Conservation (phyloP, 2,888 invertebrate species). For the Ectemnius continuus region DNA sequence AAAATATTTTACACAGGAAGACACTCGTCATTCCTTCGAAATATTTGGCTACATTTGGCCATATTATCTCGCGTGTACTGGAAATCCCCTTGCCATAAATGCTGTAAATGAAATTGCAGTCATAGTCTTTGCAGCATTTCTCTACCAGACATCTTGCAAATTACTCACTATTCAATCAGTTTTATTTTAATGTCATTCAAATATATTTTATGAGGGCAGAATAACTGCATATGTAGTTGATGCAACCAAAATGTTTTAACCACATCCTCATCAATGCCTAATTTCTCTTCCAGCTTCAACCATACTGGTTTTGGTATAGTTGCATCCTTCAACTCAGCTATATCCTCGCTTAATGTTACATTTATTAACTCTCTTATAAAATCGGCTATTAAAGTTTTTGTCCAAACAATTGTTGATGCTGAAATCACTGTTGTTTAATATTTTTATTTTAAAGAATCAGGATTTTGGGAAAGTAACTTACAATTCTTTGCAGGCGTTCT, state of each 20-base stretch:
- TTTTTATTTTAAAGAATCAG: background rate
- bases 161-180: conserved; percentile 71
- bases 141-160: conserved; percentile 1
- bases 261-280: conserved; percentile 50
- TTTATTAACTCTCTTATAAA: conserved; percentile 63
- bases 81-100: conserved; percentile 60
- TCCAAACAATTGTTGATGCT: conserved; percentile 56
- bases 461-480: background rate
- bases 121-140: background rate
- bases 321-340: conserved; percentile 67
- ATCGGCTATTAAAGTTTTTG: conserved; percentile 48
- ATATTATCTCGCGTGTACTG: conserved; percentile 59
- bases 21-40: conserved; percentile 67
- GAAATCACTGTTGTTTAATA: conserved; percentile 12
- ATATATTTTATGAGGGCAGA: conserved; percentile 62
- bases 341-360: conserved; percentile 56
- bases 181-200: conserved; percentile 68
- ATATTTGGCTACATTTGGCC: conserved; percentile 57
- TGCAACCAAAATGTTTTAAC: conserved; percentile 66
- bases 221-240: conserved; percentile 70
- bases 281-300: conserved; percentile 61
- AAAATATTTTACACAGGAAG: conserved; percentile 59
- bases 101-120: conserved; percentile 48
- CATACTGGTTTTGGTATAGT: conserved; percentile 65
- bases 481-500: background rate